Evolutionary conservation across 2,888 invertebrate genomes (phyloP).

Genomic region (Pasiphila rectangulata): DNA sequence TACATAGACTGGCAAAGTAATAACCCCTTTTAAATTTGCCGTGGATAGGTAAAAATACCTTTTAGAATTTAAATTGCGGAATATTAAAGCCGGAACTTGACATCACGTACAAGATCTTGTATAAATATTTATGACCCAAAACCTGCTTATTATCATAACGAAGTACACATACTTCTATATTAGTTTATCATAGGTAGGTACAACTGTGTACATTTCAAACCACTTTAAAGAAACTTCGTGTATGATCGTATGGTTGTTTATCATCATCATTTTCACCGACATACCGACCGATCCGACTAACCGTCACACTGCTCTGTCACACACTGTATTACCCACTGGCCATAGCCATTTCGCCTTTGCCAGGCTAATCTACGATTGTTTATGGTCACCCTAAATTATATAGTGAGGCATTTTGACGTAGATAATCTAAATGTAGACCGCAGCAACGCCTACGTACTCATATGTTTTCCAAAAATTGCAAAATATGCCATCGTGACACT

Average conservation of each 20-base stretch:
- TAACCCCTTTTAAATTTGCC: too few relatives aligned
- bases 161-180: neutral
- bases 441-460: neutral
- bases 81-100: neutral
- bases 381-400: neutral
- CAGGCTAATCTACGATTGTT: neutral
- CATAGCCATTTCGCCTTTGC: neutral
- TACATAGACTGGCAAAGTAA: too few relatives aligned
- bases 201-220: neutral
- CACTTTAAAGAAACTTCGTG: neutral
- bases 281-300: too few relatives aligned
- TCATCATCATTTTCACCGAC: too few relatives aligned
- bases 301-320: too few relatives aligned
- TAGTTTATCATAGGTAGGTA: too few relatives aligned
- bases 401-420: too few relatives aligned
- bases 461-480: slow-evolving; percentile 1
- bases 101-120: neutral
- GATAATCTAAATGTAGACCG: too few relatives aligned
- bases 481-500: slow-evolving; percentile 6
- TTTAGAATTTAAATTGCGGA: neutral
- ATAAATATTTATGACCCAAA: neutral
- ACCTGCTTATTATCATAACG: neutral
- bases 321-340: too few relatives aligned
- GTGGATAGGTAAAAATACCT: too few relatives aligned
- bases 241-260: too few relatives aligned